These are phyloP conservation scores for Oryzias dopingdopingensis DNA, from an alignment of 2,797 vertebrate species.

Conservation along the genomic window DNA sequence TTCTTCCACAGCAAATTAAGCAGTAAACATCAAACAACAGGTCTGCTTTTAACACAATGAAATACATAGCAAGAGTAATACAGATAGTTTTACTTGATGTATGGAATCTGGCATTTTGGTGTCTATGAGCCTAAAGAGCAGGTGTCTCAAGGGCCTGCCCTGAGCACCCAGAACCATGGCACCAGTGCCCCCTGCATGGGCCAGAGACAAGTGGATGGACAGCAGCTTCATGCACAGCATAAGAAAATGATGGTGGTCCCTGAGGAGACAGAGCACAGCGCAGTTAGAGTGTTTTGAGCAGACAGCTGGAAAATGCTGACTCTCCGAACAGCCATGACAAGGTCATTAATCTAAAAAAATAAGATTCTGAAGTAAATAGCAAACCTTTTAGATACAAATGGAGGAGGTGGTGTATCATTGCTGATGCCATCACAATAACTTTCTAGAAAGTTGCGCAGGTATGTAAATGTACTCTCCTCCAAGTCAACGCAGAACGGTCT, in stretches of 20 bases:
- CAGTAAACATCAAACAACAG: neutral
- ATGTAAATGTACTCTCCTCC: slow-evolving; percentile 82
- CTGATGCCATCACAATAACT: slow-evolving; percentile 80
- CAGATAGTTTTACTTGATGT: slow-evolving; percentile 72
- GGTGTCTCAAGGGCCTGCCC: slow-evolving; percentile 79
- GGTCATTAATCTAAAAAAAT: neutral
- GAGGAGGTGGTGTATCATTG: slow-evolving; percentile 73
- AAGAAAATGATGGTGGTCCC: slow-evolving; percentile 84
- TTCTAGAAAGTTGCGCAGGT: slow-evolving; percentile 80
- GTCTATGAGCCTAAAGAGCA: slow-evolving; percentile 84
- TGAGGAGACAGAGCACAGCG: slow-evolving; percentile 36
- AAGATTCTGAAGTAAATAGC: neutral
- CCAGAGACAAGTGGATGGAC: slow-evolving; percentile 82
- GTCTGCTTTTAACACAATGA: neutral
- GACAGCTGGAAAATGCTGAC: neutral
- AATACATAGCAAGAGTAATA: neutral
- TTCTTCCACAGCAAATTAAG: neutral
- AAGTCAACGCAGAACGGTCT: slow-evolving; percentile 83
- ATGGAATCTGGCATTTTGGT: slow-evolving; percentile 82
- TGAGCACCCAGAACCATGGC: slow-evolving; percentile 81
- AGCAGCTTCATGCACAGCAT: slow-evolving; percentile 84
- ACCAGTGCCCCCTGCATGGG: slow-evolving; percentile 82
- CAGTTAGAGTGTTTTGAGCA: slow-evolving; percentile 6
- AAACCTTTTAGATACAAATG: slow-evolving; percentile 80
- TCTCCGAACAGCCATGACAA: no score